Base-by-base conservation (phyloP, 1,140 invertebrate species). In the Conus ventricosus region DNA sequence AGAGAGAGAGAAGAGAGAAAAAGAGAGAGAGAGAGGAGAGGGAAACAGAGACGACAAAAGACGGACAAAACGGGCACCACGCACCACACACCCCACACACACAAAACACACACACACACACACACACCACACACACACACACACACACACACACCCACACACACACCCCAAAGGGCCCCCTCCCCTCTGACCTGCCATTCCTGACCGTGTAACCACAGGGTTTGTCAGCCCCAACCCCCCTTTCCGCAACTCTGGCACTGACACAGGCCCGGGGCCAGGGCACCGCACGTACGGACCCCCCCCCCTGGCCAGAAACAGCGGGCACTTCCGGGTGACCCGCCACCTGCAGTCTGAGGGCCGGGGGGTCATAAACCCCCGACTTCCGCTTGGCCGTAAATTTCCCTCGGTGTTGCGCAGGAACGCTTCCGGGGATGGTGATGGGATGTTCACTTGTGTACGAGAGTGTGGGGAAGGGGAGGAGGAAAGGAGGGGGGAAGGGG, bases 161-260 rank as follows among this genome's bases (percentile, higher is more conserved):
- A n/a, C n/a, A n/a, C n/a, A n/a, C n/a, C n/a, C n/a, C n/a, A n/a
- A n/a, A n/a, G n/a, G n/a, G n/a, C n/a, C n/a, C n/a, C 10, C 20
- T 17, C 17, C 17, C 20, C 5, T 53, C 85, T 82, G 81, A 93
- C 92, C 89, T 94, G 90, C 20, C 96, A 91, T 92, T 92, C 7
- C 88, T 53, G 15, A 94, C 88, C 7, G 57, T 91, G 84, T 95
- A 96, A 91, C 88, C 0, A 96, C 93, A 7, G 95, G 95, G 51
- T 94, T 90, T 0, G 91, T 93, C 8, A 96, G 91, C 88, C 95
- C 95, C 5, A 88, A 76, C n/a, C 96, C 91, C 13, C 13, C 87
- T 90, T 54, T 94, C 94, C 11, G 92, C 90, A 15, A 95, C 91
- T 15, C 89, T 91, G 6, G 94, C 94, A 51, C 92, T 91, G 13